These are phyloP conservation scores for Achatina immaculata DNA, from an alignment of 1,140 invertebrate genomes.

Conservation along the genomic window DNA sequence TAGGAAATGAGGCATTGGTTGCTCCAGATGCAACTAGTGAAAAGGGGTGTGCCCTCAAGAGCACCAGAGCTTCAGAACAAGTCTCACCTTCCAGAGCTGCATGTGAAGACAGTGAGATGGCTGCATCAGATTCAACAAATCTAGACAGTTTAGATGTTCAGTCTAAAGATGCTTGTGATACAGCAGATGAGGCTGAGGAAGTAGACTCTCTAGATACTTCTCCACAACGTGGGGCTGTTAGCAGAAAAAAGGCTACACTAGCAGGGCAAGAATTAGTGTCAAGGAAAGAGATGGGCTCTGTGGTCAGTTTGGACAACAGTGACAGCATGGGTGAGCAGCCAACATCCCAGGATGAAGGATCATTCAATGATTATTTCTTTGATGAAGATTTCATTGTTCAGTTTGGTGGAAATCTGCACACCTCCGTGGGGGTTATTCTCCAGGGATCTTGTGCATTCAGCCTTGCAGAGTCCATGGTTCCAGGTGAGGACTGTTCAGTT, in stretches of 20 bases:
- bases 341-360: conserved; percentile 44
- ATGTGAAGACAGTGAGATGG: background rate
- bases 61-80: background rate
- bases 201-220: background rate
- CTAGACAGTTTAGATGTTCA: background rate
- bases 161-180: background rate
- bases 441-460: conserved; percentile 38
- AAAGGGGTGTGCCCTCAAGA: background rate
- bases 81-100: background rate
- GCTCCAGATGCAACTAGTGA: background rate
- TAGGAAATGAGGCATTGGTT: background rate
- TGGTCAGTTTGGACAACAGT: conserved; percentile 30
- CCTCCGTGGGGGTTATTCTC: conserved; percentile 36
- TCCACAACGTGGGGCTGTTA: background rate
- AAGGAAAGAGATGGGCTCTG: background rate
- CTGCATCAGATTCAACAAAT: background rate
- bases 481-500: background rate
- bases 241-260: background rate
- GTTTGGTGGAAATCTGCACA: conserved; percentile 62
- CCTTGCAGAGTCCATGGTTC: conserved; percentile 16
- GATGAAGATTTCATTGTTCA: conserved; percentile 68
- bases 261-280: background rate
- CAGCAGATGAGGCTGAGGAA: background rate
- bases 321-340: conserved; percentile 35
- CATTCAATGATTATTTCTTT: conserved; percentile 65